Percentiles rank a stretch among this genome's conserved stretches.
phyloP scores from a whole-genome alignment of 2,113 vertebrate genomes.

The Muntiacus reevesi region DNA sequence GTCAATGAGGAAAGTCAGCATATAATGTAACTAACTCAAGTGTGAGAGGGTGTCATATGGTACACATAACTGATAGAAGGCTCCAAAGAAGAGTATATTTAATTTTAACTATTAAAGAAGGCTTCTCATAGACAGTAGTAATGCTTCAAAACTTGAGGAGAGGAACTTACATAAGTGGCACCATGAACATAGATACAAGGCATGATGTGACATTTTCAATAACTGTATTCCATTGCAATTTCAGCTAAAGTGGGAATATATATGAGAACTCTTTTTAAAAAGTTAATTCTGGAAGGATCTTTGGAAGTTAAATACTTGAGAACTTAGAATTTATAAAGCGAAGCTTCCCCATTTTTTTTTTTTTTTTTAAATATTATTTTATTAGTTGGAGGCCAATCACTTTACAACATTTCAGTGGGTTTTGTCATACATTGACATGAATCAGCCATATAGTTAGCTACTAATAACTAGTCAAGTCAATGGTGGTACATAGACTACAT shows the following conservation, averaged over 20 bases:
- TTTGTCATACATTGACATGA: no score
- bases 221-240: not conserved
- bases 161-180: not conserved
- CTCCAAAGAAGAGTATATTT: not conserved
- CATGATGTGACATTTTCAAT: not conserved
- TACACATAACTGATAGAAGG: not conserved
- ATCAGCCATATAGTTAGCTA: no score
- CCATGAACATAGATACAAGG: not conserved
- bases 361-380: no score
- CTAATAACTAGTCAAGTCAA: not conserved
- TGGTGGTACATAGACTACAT: not conserved
- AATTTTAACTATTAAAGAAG: not conserved
- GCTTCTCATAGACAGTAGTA: not conserved
- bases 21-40: not conserved
- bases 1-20: not conserved
- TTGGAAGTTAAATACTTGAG: not conserved
- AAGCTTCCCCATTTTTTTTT: not conserved
- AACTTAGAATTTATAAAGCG: not conserved
- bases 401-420: no score
- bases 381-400: no score
- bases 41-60: not conserved
- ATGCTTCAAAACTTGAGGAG: not conserved
- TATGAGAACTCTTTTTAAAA: not conserved
- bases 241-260: not conserved
- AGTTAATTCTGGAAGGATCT: not conserved